phyloP scores from a whole-genome alignment of 2,113 vertebrate species.

The Clinocottus analis region DNA sequence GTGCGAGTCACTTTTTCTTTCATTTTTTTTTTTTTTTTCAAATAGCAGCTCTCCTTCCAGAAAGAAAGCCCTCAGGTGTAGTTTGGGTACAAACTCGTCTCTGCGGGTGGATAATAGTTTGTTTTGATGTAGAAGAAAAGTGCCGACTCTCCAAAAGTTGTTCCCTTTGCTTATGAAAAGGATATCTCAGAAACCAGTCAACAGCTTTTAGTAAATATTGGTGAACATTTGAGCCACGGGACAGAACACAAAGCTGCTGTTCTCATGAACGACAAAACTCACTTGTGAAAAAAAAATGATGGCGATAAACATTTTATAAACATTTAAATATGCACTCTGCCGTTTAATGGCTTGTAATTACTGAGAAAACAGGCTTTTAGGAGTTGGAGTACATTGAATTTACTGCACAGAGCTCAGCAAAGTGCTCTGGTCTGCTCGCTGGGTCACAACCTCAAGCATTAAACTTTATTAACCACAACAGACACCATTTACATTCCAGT shows the following conservation, averaged over 20 bases:
- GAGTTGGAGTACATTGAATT: not conserved
- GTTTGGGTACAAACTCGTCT: not conserved
- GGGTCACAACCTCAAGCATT: not conserved
- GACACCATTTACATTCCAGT: constrained; percentile 8
- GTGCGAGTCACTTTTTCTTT: not conserved
- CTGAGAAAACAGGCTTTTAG: not conserved
- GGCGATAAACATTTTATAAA: not conserved
- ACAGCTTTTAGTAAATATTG: constrained; percentile 6
- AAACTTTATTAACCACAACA: constrained; percentile 10
- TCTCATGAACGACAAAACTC: not conserved
- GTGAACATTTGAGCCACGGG: not conserved
- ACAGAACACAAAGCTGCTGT: not conserved
- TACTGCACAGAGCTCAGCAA: constrained; percentile 7
- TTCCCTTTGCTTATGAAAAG: not conserved
- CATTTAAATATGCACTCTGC: not conserved
- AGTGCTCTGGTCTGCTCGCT: constrained; percentile 8
- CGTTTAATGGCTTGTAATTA: not conserved
- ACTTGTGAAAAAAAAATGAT: not conserved
- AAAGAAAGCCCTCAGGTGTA: not conserved
- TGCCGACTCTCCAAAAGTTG: not conserved
- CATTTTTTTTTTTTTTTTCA: too few relatives aligned
- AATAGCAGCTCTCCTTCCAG: not conserved
- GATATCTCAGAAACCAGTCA: not conserved
- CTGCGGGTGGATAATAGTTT: not conserved
- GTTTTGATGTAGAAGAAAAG: constrained; percentile 5